Conservation (phyloP, 2,888 invertebrate species). For the Pecten maximus region DNA sequence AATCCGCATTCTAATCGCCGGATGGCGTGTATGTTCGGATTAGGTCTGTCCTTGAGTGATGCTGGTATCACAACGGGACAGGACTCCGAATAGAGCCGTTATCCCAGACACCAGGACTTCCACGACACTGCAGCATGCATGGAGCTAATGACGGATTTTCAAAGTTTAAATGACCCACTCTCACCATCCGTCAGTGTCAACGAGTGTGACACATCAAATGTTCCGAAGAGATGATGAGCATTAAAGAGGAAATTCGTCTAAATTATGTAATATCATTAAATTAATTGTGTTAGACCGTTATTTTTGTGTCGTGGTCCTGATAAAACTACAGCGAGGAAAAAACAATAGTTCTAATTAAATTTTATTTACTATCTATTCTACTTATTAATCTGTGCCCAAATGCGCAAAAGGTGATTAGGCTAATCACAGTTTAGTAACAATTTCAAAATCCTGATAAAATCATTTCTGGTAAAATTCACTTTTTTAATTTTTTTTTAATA, state of each 20-base stretch:
- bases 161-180: background rate
- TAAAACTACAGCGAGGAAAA: no score
- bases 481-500: no score
- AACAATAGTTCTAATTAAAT: no score
- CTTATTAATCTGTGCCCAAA: no score
- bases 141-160: background rate
- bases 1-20: background rate
- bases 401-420: no score
- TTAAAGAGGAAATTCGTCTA: background rate
- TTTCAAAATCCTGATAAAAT: no score
- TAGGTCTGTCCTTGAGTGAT: background rate
- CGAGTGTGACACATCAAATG: background rate
- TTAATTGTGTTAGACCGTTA: no score
- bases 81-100: background rate
- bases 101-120: background rate
- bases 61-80: background rate
- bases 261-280: no score
- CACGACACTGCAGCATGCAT: background rate
- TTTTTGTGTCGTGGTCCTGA: no score
- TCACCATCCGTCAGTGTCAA: background rate
- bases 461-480: no score
- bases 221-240: background rate
- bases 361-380: no score
- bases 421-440: no score
- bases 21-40: background rate